Base-by-base conservation (phyloP, 2,888 invertebrate genomes). In the Drosophila leonis region DNA sequence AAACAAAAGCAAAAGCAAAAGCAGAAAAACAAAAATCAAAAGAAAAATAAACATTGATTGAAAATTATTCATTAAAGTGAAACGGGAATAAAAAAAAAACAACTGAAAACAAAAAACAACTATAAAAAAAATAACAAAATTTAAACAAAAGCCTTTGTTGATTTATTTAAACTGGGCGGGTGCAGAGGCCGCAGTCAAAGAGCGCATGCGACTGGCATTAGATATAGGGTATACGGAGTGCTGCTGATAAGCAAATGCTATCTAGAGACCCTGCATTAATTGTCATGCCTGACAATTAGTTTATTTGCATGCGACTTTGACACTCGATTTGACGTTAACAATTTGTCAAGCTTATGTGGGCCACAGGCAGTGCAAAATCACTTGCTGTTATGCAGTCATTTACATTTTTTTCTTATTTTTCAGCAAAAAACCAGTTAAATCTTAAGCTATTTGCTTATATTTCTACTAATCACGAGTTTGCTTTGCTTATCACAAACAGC, bases 1-100 rank as follows among this genome's bases (percentile, higher is more conserved):
- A 51, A 75, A 55, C 35, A 54, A 56, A 65, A 41, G 1, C 13
- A 18, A 55, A 65, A 29, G 27, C 42, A 33, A 54, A 75, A 29
- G 24, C 27, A 62, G n/a, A n/a, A 41, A 49, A 48, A 56, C 33
- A 12, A 54, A 55, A 29, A 62, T 42, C 37, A 27, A 51, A 24
- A 55, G 35, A 41, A 31, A 51, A 64, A 42, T 64, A 72, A 66
- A 65, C 59, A 80, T 88, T 77, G 68, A 83, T 84, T 84, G 83
- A 73, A 78, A 81, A 76, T 80, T 85, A 84, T 83, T 83, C 75
- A 88, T 88, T 83, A 84, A 84, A 84, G 67, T 84, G 83, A 66
- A 66, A 42, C 41, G 41, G 20, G 24, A 24, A 24, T 24, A 24
- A 24, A 24, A 52, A 37, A 41, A 52, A 75, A 24, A 49, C 46